Conservation (phyloP, 2,113 vertebrate genomes). For the Danio rerio region DNA sequence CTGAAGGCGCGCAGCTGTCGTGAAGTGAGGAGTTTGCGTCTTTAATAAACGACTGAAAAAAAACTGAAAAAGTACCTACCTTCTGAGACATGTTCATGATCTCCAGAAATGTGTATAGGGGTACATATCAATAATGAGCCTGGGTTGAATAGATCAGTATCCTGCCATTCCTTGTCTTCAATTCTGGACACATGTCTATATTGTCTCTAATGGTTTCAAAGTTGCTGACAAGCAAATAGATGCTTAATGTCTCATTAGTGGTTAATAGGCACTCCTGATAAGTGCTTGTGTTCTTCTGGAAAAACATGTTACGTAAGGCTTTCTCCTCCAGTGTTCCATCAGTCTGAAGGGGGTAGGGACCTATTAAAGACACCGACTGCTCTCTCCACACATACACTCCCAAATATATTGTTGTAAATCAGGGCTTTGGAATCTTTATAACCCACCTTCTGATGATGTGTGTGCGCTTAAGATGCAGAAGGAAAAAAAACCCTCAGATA, state of each 20-base stretch:
- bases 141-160: neutral
- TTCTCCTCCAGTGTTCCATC: conserved; percentile 32
- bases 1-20: no score
- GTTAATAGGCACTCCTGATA: conserved; percentile 51
- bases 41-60: no score
- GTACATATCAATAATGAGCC: neutral
- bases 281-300: conserved; percentile 19
- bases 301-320: conserved; percentile 42
- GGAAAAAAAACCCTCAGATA: conserved; percentile 15
- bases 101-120: no score
- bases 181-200: neutral
- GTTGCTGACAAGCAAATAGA: conserved; percentile 41
- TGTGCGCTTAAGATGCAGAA: neutral
- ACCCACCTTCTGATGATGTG: neutral
- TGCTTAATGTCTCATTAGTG: conserved; percentile 48
- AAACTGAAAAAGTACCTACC: no score
- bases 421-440: neutral
- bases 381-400: conserved; percentile 7
- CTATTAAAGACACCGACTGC: conserved; percentile 27
- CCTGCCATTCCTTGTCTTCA: neutral
- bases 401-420: neutral
- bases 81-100: no score
- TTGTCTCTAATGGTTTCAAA: conserved; percentile 26
- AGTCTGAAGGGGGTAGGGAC: conserved; percentile 21
- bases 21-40: no score